Evolutionary conservation across 1,140 invertebrate genomes (phyloP), one percentile per base, ranked within the genome.

Genomic region (Drosophila arawakana): DNA sequence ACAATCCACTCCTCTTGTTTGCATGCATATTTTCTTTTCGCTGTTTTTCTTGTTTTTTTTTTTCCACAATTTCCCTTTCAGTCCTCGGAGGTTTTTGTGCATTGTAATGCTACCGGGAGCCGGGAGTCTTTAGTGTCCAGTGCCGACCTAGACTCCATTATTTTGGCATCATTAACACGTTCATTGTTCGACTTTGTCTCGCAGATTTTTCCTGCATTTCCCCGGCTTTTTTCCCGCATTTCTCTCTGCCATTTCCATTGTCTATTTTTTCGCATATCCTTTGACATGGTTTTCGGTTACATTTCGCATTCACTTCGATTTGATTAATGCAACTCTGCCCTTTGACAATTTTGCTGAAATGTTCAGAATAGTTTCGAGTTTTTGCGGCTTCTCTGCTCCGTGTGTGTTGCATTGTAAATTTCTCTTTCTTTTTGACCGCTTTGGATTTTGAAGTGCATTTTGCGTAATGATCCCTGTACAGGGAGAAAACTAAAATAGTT

Each of bases 101-200:
- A 68, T 80, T 85, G 85, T 88, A 88, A 86, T 88, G 72, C 41
- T 30, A 3, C 13, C 18, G 44, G 52, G 43, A 62, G 60, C 54
- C 55, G 18, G 35, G 6, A 30, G 25, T 5, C 52, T 13, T 15
- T 10, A 13, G n/a, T 34, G 35, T 15, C 13, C 15, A 57, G 54
- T 49, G 25, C 59, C 18, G 54, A 34, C 73, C 78, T 70, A 47
- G 47, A 25, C 73, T 83, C 70, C 65, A 78, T 89, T 88, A 83
- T 90, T 80, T 88, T 79, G 70, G 83, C 82, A 91, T 91, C 88
- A 91, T 91, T 91, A 91, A 91, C 88, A 91, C 88, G 70, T 88
- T 69, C 67, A 73, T 84, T 91, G 89, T 91, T 75, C 68, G 35
- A 6, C 7, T 15, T 55, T 11, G n/a, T 49, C 13, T 57, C 35